Conservation (phyloP, 2,888 invertebrate species). For the Orthonychiurus folsomi region DNA sequence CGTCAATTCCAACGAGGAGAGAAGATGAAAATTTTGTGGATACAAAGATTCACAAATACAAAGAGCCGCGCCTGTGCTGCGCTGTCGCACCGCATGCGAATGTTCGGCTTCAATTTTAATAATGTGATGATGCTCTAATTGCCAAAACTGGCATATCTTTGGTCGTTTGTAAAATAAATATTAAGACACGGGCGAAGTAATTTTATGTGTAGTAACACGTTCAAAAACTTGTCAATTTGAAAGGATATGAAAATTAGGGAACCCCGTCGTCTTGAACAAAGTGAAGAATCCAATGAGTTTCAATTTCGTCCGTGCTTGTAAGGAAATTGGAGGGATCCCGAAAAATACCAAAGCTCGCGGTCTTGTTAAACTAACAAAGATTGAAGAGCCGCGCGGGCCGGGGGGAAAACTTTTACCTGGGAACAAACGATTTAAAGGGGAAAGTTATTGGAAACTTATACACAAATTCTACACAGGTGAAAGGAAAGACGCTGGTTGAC, state of each 20-base stretch:
- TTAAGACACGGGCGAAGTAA: too few species aligned
- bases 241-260: background rate
- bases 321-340: background rate
- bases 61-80: too few species aligned
- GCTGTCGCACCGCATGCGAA: too few species aligned
- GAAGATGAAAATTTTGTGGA: background rate
- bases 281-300: background rate
- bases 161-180: too few species aligned
- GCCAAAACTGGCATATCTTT: too few species aligned
- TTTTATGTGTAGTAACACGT: too few species aligned
- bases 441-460: background rate
- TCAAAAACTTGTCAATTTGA: background rate
- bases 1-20: background rate
- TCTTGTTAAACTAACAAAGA: background rate
- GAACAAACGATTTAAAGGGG: too few species aligned
- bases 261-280: background rate
- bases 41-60: background rate
- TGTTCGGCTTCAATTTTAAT: too few species aligned
- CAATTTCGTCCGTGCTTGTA: background rate
- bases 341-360: background rate
- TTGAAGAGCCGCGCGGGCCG: background rate
- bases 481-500: too few species aligned
- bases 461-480: too few species aligned
- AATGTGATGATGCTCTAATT: too few species aligned
- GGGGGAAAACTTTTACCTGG: background rate